A percentile compares a stretch with the other conserved stretches of the same genome.
Conservation (phyloP, 1,140 invertebrate species). For the Cotesia glomerata region DNA sequence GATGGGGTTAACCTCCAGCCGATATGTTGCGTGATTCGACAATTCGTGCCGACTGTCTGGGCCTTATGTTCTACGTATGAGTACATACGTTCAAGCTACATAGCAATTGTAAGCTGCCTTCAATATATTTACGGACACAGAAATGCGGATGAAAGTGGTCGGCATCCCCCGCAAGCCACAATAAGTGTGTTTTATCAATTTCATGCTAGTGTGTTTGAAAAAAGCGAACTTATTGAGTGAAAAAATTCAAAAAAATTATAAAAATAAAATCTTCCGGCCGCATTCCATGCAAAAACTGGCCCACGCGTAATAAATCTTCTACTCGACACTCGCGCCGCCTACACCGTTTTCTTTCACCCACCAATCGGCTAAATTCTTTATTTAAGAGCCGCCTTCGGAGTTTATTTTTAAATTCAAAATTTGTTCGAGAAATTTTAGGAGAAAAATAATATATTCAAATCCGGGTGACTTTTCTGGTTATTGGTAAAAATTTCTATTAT, state of each 20-base stretch:
- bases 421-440: not conserved
- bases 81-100: not conserved
- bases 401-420: not conserved
- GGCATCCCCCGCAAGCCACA: too few relatives aligned
- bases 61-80: constrained; percentile 8
- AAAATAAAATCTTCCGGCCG: too few relatives aligned
- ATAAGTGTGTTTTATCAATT: too few relatives aligned
- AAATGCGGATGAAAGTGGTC: constrained; percentile 13
- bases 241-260: too few relatives aligned
- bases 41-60: constrained; percentile 43
- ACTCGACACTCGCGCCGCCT: constrained; percentile 54
- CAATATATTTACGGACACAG: not conserved
- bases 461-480: too few relatives aligned
- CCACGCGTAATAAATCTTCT: constrained; percentile 47
- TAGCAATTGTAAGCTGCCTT: not conserved
- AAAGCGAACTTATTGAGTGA: too few relatives aligned
- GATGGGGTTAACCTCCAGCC: constrained; percentile 51
- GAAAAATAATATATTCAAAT: too few relatives aligned
- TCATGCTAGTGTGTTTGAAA: too few relatives aligned
- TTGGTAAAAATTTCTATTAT: too few relatives aligned
- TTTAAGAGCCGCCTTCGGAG: constrained; percentile 49
- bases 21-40: constrained; percentile 44
- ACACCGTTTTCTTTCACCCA: constrained; percentile 49
- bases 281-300: not conserved
- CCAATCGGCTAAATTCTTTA: constrained; percentile 48